These are phyloP conservation scores for Nestor notabilis DNA, from an alignment of 2,113 vertebrate genomes.

Conservation along the genomic window DNA sequence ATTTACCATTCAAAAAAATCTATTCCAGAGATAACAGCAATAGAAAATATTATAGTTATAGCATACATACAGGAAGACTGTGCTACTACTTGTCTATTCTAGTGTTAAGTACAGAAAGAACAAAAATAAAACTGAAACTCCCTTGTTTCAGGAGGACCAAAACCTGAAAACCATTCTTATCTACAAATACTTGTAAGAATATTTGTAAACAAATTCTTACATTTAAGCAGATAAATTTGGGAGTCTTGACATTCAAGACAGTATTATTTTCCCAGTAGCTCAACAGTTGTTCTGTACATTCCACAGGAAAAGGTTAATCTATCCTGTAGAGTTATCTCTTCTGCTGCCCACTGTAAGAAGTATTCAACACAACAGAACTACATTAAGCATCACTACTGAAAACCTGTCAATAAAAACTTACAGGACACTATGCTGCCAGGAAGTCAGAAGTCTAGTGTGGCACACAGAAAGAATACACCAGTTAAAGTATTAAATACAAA, in stretches of 20 bases:
- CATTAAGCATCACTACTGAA: neutral
- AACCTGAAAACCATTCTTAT: neutral
- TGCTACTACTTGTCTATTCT: neutral
- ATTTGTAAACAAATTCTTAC: neutral
- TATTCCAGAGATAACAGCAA: neutral
- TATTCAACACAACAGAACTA: neutral
- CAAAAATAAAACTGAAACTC: neutral
- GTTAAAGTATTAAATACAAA: neutral
- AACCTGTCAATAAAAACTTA: neutral
- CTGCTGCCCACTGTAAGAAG: neutral
- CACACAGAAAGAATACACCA: neutral
- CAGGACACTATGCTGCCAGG: neutral
- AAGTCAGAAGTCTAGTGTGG: neutral
- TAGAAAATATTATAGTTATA: neutral
- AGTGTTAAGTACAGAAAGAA: neutral
- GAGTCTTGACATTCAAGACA: neutral
- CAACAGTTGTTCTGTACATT: neutral
- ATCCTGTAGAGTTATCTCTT: neutral
- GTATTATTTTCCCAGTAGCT: neutral
- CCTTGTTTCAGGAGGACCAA: neutral
- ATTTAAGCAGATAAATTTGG: neutral
- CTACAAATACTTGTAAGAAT: neutral
- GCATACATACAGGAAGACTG: neutral
- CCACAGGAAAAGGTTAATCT: neutral
- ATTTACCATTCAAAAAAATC: neutral